phyloP scores from a whole-genome alignment of 2,113 vertebrate species.

The Coracopsis vasa region DNA sequence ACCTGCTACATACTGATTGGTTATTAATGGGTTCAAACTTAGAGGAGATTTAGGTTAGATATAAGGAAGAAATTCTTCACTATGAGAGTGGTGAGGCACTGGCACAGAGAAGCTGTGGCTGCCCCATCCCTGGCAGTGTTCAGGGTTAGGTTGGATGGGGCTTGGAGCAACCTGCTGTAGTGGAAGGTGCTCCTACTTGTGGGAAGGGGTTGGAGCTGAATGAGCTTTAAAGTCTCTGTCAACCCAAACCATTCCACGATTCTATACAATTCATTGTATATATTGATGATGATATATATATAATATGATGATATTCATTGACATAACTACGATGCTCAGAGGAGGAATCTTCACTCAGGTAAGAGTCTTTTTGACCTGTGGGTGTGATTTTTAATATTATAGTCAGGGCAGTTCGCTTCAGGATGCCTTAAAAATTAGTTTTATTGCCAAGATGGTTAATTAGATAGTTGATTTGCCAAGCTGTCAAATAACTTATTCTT shows the following conservation, averaged over 20 bases:
- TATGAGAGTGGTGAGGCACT: neutral
- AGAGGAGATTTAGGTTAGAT: neutral
- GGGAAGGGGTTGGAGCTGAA: neutral
- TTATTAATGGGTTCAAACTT: neutral
- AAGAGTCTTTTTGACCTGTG: neutral
- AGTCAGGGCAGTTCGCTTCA: neutral
- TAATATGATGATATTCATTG: neutral
- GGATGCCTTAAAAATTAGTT: neutral
- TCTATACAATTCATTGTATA: neutral
- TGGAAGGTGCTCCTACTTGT: neutral
- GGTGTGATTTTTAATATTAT: neutral
- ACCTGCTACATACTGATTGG: neutral
- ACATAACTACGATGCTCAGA: neutral
- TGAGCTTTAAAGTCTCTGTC: neutral
- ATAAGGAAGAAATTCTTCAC: neutral
- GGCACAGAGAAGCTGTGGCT: neutral
- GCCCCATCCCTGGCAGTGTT: neutral
- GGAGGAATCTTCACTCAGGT: neutral
- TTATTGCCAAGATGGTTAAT: neutral
- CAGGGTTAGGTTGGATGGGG: neutral
- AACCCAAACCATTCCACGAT: neutral
- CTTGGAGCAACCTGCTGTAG: neutral
- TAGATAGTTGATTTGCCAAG: neutral
- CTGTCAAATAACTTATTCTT: neutral
- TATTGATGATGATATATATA: too few relatives aligned